Conservation (phyloP, 2,113 vertebrate genomes). For the Anolis sagrei region DNA sequence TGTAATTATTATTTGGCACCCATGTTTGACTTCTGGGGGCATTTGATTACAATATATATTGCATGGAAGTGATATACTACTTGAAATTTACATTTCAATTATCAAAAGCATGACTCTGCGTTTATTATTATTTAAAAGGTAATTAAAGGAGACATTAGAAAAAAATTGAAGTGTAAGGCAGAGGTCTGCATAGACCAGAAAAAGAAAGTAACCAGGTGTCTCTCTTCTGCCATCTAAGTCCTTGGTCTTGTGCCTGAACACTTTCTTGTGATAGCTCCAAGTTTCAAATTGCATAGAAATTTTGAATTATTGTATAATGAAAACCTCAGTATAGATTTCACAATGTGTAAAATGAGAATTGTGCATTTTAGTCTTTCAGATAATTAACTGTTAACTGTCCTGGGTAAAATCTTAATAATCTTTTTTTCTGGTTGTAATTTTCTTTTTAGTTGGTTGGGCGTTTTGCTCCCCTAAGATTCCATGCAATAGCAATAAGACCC, state of each 20-base stretch:
- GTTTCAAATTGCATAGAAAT: not conserved
- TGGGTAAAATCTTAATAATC: not conserved
- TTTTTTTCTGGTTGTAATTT: too few species aligned
- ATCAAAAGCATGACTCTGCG: slow-evolving; percentile 54
- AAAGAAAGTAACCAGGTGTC: not conserved
- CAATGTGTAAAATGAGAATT: not conserved
- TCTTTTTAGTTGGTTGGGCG: too few species aligned
- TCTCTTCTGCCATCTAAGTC: not conserved
- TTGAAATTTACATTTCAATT: slow-evolving; percentile 61
- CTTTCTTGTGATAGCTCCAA: not conserved
- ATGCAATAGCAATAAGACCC: too few species aligned
- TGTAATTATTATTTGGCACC: slow-evolving; percentile 52
- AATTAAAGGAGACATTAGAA: slow-evolving; percentile 52
- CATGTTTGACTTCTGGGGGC: slow-evolving; percentile 45
- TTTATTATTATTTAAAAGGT: slow-evolving; percentile 51
- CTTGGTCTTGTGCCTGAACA: not conserved
- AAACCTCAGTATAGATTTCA: not conserved
- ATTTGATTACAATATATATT: slow-evolving; percentile 53
- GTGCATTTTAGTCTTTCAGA: not conserved
- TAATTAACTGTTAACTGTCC: not conserved
- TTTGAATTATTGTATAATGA: not conserved
- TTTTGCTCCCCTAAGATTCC: too few species aligned
- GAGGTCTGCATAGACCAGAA: slow-evolving; percentile 12
- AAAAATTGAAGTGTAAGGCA: slow-evolving; percentile 34
- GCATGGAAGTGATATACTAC: slow-evolving; percentile 50